phyloP scores from a whole-genome alignment of 1,140 invertebrate species.

The Drosophila subpulchrella region DNA sequence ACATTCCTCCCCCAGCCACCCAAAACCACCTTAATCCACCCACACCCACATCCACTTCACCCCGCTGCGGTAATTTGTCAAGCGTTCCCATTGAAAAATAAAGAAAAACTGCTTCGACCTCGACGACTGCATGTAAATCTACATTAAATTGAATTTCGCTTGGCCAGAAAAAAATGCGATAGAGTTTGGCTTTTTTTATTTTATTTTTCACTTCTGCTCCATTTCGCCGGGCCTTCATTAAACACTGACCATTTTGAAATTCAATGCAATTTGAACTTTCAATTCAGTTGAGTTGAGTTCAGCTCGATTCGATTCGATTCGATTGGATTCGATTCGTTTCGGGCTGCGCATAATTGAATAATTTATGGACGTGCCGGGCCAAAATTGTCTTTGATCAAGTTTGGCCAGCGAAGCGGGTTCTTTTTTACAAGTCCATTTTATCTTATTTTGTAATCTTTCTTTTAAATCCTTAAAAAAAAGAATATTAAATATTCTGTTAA shows the following conservation, averaged over 20 bases:
- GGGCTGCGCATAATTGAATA: constrained; percentile 78
- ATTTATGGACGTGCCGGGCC: constrained; percentile 59
- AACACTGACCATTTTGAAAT: constrained; percentile 75
- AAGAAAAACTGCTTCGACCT: constrained; percentile 47
- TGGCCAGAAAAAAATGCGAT: constrained; percentile 32
- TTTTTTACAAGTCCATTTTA: constrained; percentile 27
- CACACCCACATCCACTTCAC: background rate
- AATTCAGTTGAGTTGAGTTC: constrained; percentile 46
- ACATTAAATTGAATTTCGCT: constrained; percentile 78
- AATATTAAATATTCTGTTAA: too few relatives aligned
- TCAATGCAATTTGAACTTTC: constrained; percentile 78
- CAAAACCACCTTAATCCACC: background rate
- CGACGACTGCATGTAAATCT: constrained; percentile 71
- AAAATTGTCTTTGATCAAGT: constrained; percentile 69
- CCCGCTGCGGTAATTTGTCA: constrained; percentile 68
- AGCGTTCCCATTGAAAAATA: constrained; percentile 71
- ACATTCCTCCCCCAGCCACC: background rate
- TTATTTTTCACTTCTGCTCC: constrained; percentile 52
- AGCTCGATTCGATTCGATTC: constrained; percentile 38
- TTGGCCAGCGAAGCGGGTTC: constrained; percentile 25
- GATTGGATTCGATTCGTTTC: constrained; percentile 35
- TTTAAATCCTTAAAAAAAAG: background rate
- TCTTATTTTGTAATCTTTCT: background rate
- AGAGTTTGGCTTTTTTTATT: constrained; percentile 27
- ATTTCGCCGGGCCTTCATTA: constrained; percentile 74